Percentiles rank a stretch among this genome's conserved stretches.
Conservation (phyloP, 2,797 vertebrate genomes). For the Psittacula echo region DNA sequence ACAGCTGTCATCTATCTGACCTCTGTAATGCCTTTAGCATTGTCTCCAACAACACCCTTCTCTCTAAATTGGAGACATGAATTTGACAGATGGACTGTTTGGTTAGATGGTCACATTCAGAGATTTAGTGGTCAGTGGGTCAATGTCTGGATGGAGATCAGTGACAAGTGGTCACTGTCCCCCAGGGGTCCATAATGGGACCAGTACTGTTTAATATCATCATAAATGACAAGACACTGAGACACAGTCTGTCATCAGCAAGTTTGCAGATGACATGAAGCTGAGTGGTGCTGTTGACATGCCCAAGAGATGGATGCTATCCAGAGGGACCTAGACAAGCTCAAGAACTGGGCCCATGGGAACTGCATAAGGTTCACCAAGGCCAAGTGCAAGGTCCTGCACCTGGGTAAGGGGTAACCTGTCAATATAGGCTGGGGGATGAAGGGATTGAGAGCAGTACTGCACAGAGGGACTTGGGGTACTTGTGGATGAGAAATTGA, state of each 20-base stretch:
- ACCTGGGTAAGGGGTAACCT: fast-evolving
- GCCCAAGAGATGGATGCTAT: neutral
- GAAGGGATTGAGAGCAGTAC: neutral
- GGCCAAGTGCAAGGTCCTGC: neutral
- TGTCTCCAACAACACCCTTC: neutral
- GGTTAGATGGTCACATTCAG: neutral
- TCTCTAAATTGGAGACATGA: neutral
- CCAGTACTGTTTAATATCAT: neutral
- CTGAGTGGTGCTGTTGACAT: fast-evolving
- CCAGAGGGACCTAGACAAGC: neutral
- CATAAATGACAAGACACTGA: neutral
- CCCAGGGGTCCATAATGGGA: fast-evolving
- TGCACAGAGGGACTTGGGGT: fast-evolving
- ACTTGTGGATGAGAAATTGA: neutral
- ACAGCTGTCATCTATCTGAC: neutral
- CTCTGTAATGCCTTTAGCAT: neutral
- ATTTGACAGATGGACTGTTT: neutral
- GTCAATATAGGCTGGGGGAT: neutral
- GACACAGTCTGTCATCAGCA: neutral
- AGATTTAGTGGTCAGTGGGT: neutral
- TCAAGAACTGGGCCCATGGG: neutral
- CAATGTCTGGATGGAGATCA: neutral
- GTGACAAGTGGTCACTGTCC: neutral
- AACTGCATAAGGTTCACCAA: neutral
- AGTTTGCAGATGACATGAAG: neutral